These are phyloP conservation scores for Theocolax elegans DNA, from an alignment of 1,140 invertebrate species.

Conservation along the genomic window DNA sequence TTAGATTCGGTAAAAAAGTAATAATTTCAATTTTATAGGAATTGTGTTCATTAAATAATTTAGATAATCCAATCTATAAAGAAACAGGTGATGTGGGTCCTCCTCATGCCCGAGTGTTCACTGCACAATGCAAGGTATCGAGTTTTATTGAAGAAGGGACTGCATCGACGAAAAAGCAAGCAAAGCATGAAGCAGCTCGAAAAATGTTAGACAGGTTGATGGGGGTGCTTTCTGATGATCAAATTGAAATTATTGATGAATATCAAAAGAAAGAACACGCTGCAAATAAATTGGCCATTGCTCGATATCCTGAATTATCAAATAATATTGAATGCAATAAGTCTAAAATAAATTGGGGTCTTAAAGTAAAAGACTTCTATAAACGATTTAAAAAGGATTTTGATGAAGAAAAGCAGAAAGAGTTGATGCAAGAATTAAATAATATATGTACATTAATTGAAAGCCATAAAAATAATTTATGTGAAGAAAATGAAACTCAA, in stretches of 20 bases:
- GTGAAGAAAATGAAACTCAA: neutral
- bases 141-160: conserved; percentile 69
- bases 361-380: conserved; percentile 57
- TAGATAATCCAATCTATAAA: conserved; percentile 74
- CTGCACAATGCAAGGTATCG: conserved; percentile 74
- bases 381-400: conserved; percentile 43
- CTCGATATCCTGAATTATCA: conserved; percentile 42
- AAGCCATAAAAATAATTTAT: neutral
- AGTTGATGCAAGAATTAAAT: conserved; percentile 21
- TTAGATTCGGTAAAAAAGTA: too few relatives aligned
- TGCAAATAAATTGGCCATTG: conserved; percentile 36
- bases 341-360: conserved; percentile 54
- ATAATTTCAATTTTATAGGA: conserved; percentile 54
- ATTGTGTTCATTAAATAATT: conserved; percentile 73
- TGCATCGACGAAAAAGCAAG: conserved; percentile 70
- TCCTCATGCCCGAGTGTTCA: conserved; percentile 76
- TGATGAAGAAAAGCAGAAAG: conserved; percentile 32
- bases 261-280: neutral
- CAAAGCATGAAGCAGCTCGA: conserved; percentile 69
- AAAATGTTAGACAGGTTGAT: conserved; percentile 66
- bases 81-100: conserved; percentile 76
- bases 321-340: conserved; percentile 32
- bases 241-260: neutral
- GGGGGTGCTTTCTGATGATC: conserved; percentile 45
- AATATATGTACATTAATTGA: neutral